Evolutionary conservation across 35 echinoderm and acorn worm species (phyloP).

Genomic region (Lytechinus variegatus): DNA sequence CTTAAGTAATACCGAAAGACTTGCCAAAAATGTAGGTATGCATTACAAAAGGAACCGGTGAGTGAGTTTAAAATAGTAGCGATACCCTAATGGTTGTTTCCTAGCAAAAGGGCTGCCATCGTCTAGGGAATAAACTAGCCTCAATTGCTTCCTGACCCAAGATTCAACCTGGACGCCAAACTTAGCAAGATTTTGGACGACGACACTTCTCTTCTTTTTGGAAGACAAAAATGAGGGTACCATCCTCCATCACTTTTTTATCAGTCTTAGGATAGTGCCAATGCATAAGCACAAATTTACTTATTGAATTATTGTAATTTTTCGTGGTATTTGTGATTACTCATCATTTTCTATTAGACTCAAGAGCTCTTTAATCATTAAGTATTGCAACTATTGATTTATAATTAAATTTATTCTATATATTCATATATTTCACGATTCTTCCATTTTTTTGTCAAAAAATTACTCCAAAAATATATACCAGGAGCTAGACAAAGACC

Average conservation of each 20-base stretch:
- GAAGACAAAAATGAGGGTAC: background rate
- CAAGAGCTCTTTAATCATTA: no score
- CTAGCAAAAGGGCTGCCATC: background rate
- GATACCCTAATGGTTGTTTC: background rate
- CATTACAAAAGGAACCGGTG: background rate
- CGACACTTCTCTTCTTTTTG: background rate
- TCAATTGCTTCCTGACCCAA: slow-evolving; percentile 8
- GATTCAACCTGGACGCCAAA: background rate
- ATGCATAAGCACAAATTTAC: no score
- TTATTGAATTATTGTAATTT: no score
- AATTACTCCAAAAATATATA: no score
- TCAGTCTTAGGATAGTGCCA: background rate
- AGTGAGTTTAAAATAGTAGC: slow-evolving; percentile 11
- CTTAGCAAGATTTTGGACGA: background rate
- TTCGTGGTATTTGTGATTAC: no score
- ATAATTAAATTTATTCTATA: no score
- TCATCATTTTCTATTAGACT: no score
- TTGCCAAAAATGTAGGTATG: background rate
- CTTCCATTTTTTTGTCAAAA: no score
- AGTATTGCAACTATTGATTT: no score
- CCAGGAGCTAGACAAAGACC: no score
- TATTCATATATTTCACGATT: no score
- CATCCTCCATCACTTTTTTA: background rate
- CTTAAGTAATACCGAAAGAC: no score
- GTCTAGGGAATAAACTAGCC: background rate